Evolutionary conservation across 2,797 vertebrate species (phyloP).

Genomic region (Neosilurus mollespiculum): DNA sequence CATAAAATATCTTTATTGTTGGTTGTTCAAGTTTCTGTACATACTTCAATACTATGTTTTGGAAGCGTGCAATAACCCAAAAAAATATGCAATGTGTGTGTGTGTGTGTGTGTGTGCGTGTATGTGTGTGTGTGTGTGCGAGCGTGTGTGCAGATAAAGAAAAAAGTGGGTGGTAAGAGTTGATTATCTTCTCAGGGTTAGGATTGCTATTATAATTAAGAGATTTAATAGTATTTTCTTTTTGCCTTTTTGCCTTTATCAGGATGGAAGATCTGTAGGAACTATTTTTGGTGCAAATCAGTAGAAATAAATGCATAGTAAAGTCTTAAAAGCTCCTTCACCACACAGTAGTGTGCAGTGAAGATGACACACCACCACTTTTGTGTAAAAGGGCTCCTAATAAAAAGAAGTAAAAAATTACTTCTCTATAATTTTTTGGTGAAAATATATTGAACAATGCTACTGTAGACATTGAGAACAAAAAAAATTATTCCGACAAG

Average conservation of each 20-base stretch:
- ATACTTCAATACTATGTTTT: neutral
- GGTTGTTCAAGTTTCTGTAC: neutral
- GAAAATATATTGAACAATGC: too few relatives aligned
- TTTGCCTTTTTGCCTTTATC: neutral
- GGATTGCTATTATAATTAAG: neutral
- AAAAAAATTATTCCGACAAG: too few relatives aligned
- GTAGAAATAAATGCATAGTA: neutral
- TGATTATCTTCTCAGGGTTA: neutral
- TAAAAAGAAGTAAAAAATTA: too few relatives aligned
- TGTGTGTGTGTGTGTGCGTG: conserved; percentile 2
- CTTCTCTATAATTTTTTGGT: too few relatives aligned
- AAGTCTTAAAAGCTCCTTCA: neutral
- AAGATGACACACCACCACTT: too few relatives aligned
- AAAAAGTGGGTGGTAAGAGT: neutral
- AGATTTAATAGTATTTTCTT: conserved; percentile 1
- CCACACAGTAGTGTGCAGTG: too few relatives aligned
- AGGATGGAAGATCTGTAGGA: neutral
- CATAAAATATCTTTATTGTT: neutral
- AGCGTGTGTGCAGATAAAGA: neutral
- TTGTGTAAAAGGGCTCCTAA: too few relatives aligned
- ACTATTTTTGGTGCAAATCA: neutral
- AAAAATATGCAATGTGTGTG: neutral
- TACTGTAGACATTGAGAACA: too few relatives aligned
- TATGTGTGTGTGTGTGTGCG: conserved; percentile 2
- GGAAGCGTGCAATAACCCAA: neutral